These are phyloP conservation scores for Macrosteles quadrilineatus DNA, from an alignment of 1,140 invertebrate genomes.

Conservation along the genomic window DNA sequence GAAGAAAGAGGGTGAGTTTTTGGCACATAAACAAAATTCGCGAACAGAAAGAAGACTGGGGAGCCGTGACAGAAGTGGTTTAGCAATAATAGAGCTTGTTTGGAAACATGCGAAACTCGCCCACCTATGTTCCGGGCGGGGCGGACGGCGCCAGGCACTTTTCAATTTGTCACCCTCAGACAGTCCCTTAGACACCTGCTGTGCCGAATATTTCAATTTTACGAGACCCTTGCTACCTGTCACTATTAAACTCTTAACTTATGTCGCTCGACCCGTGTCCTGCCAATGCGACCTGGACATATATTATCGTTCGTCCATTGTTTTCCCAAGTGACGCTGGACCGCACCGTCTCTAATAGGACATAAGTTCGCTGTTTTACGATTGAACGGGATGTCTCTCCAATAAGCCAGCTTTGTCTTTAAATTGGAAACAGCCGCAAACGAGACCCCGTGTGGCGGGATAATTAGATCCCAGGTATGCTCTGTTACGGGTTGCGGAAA, in stretches of 20 bases:
- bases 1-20: not conserved
- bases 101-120: constrained; percentile 20
- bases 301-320: constrained; percentile 18
- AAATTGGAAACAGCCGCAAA: constrained; percentile 1
- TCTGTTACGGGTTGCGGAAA: no score
- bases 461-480: no score
- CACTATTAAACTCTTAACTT: constrained; percentile 30
- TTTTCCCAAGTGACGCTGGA: not conserved
- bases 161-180: constrained; percentile 28
- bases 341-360: not conserved
- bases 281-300: constrained; percentile 3
- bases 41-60: not conserved
- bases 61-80: constrained; percentile 18
- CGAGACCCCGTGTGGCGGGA: not conserved
- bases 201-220: constrained; percentile 28
- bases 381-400: not conserved
- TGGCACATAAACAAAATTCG: constrained; percentile 22
- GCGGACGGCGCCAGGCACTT: constrained; percentile 12
- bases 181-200: constrained; percentile 17
- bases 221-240: constrained; percentile 26
- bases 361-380: constrained; percentile 6
- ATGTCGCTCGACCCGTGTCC: constrained; percentile 7
- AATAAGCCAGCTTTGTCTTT: constrained; percentile 5
- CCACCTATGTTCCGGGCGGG: not conserved
- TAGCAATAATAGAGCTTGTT: constrained; percentile 19